Percentiles rank a stretch among this genome's conserved stretches.
Conservation (phyloP, 2,888 invertebrate species). For the Scaptomyza caliginosa region DNA sequence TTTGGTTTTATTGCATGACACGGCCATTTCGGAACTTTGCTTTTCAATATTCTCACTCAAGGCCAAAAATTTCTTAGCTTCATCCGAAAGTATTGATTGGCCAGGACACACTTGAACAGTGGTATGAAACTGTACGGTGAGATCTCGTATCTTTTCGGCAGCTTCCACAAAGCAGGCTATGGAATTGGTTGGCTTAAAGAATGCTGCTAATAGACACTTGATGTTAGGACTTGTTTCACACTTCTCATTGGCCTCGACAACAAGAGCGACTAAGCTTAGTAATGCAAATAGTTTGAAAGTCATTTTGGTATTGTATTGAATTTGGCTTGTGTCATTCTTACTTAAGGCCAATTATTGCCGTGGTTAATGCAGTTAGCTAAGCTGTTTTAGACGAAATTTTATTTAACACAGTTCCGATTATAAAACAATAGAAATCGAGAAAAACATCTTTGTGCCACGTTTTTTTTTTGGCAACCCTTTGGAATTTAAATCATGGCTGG, state of each 20-base stretch:
- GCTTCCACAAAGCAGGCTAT: neutral
- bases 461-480: neutral
- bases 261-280: neutral
- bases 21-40: neutral
- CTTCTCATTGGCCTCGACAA: too few species aligned
- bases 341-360: neutral
- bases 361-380: neutral
- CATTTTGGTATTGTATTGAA: neutral
- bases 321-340: neutral
- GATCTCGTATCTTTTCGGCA: neutral
- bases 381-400: neutral
- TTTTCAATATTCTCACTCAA: neutral
- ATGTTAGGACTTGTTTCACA: neutral
- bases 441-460: neutral
- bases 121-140: neutral
- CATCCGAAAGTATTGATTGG: neutral
- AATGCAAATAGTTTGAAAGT: neutral
- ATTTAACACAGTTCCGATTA: neutral
- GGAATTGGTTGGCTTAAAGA: neutral
- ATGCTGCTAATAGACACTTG: neutral
- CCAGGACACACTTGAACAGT: neutral
- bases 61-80: neutral
- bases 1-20: neutral
- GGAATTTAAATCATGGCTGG: constrained; percentile 3
- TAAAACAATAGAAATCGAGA: neutral